These are phyloP conservation scores for Spodoptera exigua DNA, from an alignment of 2,888 invertebrate species.

Conservation along the genomic window DNA sequence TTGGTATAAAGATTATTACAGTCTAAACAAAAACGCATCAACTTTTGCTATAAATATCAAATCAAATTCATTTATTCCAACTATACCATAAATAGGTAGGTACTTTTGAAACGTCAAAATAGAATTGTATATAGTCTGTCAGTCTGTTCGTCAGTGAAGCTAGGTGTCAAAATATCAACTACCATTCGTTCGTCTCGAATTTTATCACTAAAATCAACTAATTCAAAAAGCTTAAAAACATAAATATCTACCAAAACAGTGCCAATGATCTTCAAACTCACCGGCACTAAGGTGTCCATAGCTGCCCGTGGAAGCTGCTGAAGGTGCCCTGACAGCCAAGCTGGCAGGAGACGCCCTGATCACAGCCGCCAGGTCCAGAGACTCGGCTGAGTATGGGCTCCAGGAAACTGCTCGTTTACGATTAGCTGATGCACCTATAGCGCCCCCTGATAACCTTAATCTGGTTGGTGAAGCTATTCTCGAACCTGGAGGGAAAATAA, in stretches of 20 bases:
- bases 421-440: slow-evolving; percentile 89
- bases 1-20: too few species aligned
- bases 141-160: too few species aligned
- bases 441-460: slow-evolving; percentile 83
- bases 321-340: slow-evolving; percentile 95
- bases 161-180: too few species aligned
- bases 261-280: slow-evolving; percentile 68
- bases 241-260: slow-evolving; percentile 51
- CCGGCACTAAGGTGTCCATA: slow-evolving; percentile 99
- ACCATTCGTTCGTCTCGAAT: too few species aligned
- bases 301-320: slow-evolving; percentile 95
- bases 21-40: too few species aligned
- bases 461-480: slow-evolving; percentile 86
- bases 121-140: too few species aligned
- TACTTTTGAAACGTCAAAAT: too few species aligned
- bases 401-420: slow-evolving; percentile 98
- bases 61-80: too few species aligned
- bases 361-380: slow-evolving; percentile 97
- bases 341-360: slow-evolving; percentile 98
- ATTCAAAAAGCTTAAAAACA: slow-evolving; percentile 9
- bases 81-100: too few species aligned
- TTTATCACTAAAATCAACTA: too few species aligned
- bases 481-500: slow-evolving; percentile 74
- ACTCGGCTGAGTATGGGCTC: slow-evolving; percentile 98
- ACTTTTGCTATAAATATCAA: too few species aligned